A percentile compares a stretch with the other conserved stretches of the same genome.
These are phyloP conservation scores for Diadumene lineata DNA, from an alignment of 92 coral and sea anemone species.

Conservation along the genomic window DNA sequence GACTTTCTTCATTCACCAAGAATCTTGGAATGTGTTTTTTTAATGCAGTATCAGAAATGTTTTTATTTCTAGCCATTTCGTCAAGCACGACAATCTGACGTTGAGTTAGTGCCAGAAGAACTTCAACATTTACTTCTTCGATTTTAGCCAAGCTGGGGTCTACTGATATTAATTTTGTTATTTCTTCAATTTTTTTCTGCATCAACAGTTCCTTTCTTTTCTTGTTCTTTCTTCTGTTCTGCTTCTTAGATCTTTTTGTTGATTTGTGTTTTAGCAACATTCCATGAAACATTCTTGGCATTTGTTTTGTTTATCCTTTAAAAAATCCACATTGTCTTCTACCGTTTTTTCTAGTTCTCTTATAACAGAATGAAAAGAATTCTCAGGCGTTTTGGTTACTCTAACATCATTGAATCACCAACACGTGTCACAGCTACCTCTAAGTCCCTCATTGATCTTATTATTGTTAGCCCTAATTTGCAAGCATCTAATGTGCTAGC, in stretches of 20 bases:
- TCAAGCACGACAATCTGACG: slow-evolving; percentile 39
- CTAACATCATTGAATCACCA: no score
- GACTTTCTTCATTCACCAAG: slow-evolving; percentile 17
- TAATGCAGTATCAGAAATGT: slow-evolving; percentile 46
- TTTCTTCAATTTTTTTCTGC: slow-evolving; percentile 45
- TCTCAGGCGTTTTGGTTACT: no score
- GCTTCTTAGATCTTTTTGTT: slow-evolving; percentile 50
- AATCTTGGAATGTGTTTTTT: slow-evolving; percentile 43
- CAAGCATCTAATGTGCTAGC: no score
- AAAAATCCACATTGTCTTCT: slow-evolving; percentile 39
- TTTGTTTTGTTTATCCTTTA: slow-evolving; percentile 40
- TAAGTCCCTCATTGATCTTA: no score
- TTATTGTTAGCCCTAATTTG: no score
- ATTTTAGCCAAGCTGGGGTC: slow-evolving; percentile 30
- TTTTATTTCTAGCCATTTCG: slow-evolving; percentile 49
- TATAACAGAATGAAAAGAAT: no score
- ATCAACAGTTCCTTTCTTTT: slow-evolving; percentile 47
- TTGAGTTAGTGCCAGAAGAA: slow-evolving; percentile 40
- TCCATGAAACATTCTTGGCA: slow-evolving; percentile 51
- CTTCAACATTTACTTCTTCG: slow-evolving; percentile 36
- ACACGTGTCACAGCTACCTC: no score
- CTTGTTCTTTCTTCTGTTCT: slow-evolving; percentile 58
- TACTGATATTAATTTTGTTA: slow-evolving; percentile 54
- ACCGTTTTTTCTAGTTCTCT: slow-evolving; percentile 43
- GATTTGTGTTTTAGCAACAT: slow-evolving; percentile 52